phyloP scores from a whole-genome alignment of 2,888 invertebrate genomes.

The Andrena dorsata region DNA sequence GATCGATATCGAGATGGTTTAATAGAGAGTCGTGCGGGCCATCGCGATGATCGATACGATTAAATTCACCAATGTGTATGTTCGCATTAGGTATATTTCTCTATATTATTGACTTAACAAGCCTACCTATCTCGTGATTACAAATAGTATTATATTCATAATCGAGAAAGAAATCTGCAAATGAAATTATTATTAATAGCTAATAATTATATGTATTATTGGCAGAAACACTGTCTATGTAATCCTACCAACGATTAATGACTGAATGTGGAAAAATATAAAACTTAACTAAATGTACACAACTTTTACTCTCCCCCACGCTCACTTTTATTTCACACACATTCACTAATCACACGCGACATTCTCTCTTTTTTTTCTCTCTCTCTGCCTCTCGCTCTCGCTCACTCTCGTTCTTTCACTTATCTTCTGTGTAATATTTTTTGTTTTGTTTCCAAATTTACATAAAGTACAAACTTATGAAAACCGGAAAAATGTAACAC shows the following conservation, averaged over 20 bases:
- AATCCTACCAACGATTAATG: conserved; percentile 83
- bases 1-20: conserved; percentile 39
- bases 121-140: conserved; percentile 76
- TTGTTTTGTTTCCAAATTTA: conserved; percentile 80
- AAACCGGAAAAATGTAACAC: conserved; percentile 83
- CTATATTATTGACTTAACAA: conserved; percentile 78
- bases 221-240: conserved; percentile 71
- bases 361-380: conserved; percentile 33
- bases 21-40: conserved; percentile 54
- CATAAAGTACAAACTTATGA: conserved; percentile 85
- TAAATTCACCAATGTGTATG: conserved; percentile 68
- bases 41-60: conserved; percentile 62
- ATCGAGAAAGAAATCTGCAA: conserved; percentile 68
- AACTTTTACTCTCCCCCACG: conserved; percentile 66
- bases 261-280: conserved; percentile 85
- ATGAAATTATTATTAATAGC: conserved; percentile 75
- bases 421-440: conserved; percentile 70
- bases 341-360: conserved; percentile 52
- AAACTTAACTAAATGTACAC: conserved; percentile 85
- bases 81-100: conserved; percentile 73
- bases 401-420: conserved; percentile 53
- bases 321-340: conserved; percentile 62
- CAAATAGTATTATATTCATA: conserved; percentile 69
- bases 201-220: conserved; percentile 77
- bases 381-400: conserved; percentile 32